Conservation (phyloP, 2,797 vertebrate species). For the Lemur catta region DNA sequence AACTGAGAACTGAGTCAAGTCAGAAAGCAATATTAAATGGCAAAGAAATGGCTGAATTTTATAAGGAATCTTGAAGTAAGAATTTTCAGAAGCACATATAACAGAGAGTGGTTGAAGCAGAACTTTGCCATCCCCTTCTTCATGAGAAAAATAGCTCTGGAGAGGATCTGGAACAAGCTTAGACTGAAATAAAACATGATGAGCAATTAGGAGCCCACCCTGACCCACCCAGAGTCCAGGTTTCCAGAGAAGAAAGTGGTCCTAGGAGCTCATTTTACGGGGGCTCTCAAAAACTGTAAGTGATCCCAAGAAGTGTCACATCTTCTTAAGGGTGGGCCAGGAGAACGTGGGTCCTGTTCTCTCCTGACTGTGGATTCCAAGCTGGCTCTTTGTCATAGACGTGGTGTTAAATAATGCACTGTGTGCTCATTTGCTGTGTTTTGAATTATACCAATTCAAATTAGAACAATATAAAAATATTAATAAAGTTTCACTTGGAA, state of each 20-base stretch:
- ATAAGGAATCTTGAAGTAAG: neutral
- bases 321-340: neutral
- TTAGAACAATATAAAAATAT: neutral
- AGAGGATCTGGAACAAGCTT: conserved; percentile 86
- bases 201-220: conserved; percentile 3
- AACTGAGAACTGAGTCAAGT: conserved; percentile 88
- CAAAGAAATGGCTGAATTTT: neutral
- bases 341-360: neutral
- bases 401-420: neutral
- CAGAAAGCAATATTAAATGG: conserved; percentile 65
- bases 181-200: conserved; percentile 65
- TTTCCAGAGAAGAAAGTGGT: neutral
- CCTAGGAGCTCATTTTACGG: accelerated
- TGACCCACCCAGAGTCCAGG: neutral
- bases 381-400: accelerated
- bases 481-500: neutral
- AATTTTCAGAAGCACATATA: neutral
- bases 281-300: neutral
- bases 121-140: conserved; percentile 94
- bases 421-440: neutral
- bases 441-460: neutral
- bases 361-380: neutral
- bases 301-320: neutral
- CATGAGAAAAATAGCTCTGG: conserved; percentile 91
- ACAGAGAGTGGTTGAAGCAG: conserved; percentile 94